Conservation (phyloP, 2,113 vertebrate species). For the Plecturocebus donacophilus region DNA sequence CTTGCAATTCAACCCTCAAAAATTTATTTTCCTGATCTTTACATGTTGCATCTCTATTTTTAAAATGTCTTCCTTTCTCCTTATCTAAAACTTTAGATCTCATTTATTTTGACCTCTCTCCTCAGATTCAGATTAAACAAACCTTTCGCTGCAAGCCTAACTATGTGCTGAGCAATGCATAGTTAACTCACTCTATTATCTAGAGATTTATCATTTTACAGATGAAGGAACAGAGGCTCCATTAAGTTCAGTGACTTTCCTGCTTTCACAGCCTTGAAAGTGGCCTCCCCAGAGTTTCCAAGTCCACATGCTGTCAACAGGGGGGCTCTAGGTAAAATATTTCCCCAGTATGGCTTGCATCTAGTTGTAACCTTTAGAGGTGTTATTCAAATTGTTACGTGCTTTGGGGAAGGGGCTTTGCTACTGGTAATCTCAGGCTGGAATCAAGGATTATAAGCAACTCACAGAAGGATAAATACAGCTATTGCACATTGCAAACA, state of each 20-base stretch:
- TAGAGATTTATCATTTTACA: constrained; percentile 41
- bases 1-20: background rate
- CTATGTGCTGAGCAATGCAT: constrained; percentile 17
- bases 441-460: constrained; percentile 10
- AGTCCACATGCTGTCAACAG: background rate
- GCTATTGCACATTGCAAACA: background rate
- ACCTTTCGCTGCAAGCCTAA: constrained; percentile 8
- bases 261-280: background rate
- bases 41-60: constrained; percentile 30
- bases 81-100: constrained; percentile 18
- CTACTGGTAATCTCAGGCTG: background rate
- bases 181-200: constrained; percentile 3
- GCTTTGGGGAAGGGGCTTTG: background rate
- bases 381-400: background rate
- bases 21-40: constrained; percentile 27
- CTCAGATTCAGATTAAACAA: constrained; percentile 16
- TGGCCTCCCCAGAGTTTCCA: background rate
- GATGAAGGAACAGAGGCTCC: background rate
- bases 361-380: constrained; percentile 17
- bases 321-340: background rate
- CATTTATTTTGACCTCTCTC: background rate
- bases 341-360: background rate
- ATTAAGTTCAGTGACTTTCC: constrained; percentile 41
- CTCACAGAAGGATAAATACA: constrained; percentile 36
- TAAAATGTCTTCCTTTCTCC: constrained; percentile 30